Base-by-base conservation (phyloP, 1,140 invertebrate genomes). In the Zelostemma sp. region DNA sequence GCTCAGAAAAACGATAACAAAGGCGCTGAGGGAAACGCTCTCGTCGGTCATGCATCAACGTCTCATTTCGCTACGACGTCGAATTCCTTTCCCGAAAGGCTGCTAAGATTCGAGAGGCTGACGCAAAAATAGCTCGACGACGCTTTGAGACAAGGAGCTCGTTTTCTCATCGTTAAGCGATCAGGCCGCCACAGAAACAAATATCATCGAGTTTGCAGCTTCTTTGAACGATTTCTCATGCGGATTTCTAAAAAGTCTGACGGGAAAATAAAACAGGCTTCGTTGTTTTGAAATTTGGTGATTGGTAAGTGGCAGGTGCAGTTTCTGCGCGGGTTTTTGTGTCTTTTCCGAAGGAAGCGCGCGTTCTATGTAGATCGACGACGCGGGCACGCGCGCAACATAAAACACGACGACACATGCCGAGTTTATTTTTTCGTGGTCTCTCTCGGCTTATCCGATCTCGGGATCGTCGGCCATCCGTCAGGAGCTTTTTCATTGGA, bases 141-240 rank as follows among this genome's bases (percentile, higher is more conserved):
- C 63, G 59, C 56, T 45, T 48, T 28, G 35, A 62, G 55, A 45
- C 54, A n/a, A 38, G 49, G 56, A 12, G 55, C 75, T 73, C 72
- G 72, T 78, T 75, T 77, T 75, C 75, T 74, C 75, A 77, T 78
- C 76, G 73, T 78, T 78, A 78, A 78, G 59, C 72, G 73, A 75
- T 75, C 72, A 72, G 61, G 61, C 45, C 17, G 16, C 43, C 35
- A 1, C 43, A 45, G 55, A 21, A 55, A 63, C 66, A 54, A 63
- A 58, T 19, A 43, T 33, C 12, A 31, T 28, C 55, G 62, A 62
- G 66, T 68, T 68, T 59, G 63, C 66, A 68, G 67, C 64, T 69
- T 25, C 21, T 25, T 25, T 8, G 21, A 25, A 25, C 21, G 21
- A 25, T 25, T 25, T 25, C 21, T 25, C 21, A 25, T 8, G 3